Evolutionary conservation across 2,113 vertebrate genomes (phyloP).

Genomic region (Chaenocephalus aceratus): DNA sequence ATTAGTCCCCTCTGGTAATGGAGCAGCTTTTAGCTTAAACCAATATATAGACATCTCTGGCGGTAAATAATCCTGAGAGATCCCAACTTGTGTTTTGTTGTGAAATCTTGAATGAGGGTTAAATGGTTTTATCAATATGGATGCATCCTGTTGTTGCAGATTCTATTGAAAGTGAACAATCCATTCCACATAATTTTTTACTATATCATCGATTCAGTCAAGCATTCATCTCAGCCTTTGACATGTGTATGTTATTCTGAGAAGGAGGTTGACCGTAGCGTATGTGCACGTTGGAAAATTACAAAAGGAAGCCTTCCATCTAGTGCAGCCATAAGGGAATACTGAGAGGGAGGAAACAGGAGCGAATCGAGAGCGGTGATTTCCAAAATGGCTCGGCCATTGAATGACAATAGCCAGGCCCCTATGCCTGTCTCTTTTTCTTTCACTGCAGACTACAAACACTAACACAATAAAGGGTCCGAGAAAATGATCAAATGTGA

Average conservation of each 20-base stretch:
- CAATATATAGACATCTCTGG: constrained; percentile 29
- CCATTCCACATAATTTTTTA: constrained; percentile 6
- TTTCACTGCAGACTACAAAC: constrained; percentile 67
- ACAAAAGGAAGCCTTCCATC: constrained; percentile 88
- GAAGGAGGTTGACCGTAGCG: constrained; percentile 1
- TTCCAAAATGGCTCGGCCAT: constrained; percentile 82
- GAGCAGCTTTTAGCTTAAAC: constrained; percentile 64
- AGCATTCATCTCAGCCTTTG: constrained; percentile 42
- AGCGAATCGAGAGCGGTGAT: constrained; percentile 80
- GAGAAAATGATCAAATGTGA: constrained; percentile 82
- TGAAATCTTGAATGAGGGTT: constrained; percentile 32
- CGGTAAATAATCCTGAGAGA: constrained; percentile 41
- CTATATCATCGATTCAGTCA: constrained; percentile 35
- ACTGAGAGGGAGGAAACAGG: constrained; percentile 76
- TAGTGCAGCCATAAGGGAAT: constrained; percentile 84
- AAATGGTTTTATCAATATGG: constrained; percentile 36
- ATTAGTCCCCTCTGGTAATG: constrained; percentile 55
- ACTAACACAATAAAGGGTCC: constrained; percentile 66
- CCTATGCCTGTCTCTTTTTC: constrained; percentile 56
- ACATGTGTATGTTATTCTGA: constrained; percentile 55
- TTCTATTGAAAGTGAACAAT: constrained; percentile 1
- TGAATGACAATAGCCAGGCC: constrained; percentile 88
- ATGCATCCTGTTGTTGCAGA: constrained; percentile 33
- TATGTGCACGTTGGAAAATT: constrained; percentile 84
- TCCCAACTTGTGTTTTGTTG: constrained; percentile 35